Evolutionary conservation across 2,113 vertebrate species (phyloP).

Genomic region (Xiphias gladius): DNA sequence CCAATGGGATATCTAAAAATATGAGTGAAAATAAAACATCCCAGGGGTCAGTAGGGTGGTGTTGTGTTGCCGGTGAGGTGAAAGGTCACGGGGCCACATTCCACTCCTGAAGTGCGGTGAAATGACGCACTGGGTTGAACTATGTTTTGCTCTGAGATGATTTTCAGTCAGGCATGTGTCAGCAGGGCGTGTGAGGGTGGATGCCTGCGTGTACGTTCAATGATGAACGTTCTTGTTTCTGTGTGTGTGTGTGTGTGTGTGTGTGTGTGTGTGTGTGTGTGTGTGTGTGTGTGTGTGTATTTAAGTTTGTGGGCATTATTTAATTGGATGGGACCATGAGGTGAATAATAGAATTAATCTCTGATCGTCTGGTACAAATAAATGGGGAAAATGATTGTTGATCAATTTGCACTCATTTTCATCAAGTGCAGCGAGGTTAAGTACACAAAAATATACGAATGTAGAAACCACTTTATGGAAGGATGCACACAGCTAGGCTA

Average conservation of each 20-base stretch:
- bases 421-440: conserved; percentile 25
- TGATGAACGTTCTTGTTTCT: not conserved
- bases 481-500: conserved; percentile 36
- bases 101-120: conserved; percentile 36
- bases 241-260: not conserved
- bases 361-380: not conserved
- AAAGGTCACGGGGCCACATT: conserved; percentile 46
- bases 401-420: conserved; percentile 18
- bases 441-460: not conserved
- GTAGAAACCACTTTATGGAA: conserved; percentile 11
- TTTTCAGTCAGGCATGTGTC: conserved; percentile 7
- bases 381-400: not conserved
- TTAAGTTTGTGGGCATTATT: not conserved
- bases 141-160: conserved; percentile 21
- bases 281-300: not conserved
- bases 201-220: not conserved
- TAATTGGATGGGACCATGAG: not conserved
- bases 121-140: conserved; percentile 40
- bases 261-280: not conserved
- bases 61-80: conserved; percentile 58
- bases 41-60: conserved; percentile 45
- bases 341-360: not conserved
- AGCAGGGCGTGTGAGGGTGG: not conserved
- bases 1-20: conserved; percentile 71
- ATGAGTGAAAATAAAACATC: conserved; percentile 60